These are phyloP conservation scores for Lutjanus campechanus DNA, from an alignment of 2,797 vertebrate species.

Conservation along the genomic window DNA sequence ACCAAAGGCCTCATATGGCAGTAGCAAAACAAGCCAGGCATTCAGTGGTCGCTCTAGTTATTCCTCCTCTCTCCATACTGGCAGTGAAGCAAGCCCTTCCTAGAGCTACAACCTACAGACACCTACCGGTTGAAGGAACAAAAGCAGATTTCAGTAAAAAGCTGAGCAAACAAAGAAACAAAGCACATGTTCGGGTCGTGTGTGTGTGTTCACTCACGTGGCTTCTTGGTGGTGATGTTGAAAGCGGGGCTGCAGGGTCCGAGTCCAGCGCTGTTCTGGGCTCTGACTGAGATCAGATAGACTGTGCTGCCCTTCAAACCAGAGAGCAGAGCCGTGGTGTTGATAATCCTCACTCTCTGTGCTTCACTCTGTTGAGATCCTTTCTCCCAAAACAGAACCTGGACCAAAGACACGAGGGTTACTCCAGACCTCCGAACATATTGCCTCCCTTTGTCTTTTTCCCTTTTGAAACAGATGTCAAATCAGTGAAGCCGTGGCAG, in stretches of 20 bases:
- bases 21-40: too few species aligned
- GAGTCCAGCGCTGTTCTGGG: slow-evolving; percentile 83
- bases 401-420: slow-evolving; percentile 40
- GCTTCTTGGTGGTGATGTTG: slow-evolving; percentile 84
- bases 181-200: neutral
- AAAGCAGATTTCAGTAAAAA: neutral
- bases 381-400: slow-evolving; percentile 82
- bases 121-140: neutral
- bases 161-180: neutral
- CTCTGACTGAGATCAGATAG: slow-evolving; percentile 82
- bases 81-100: neutral
- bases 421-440: neutral
- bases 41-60: neutral
- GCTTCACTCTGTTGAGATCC: slow-evolving; percentile 67
- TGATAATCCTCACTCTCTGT: slow-evolving; percentile 65
- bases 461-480: neutral
- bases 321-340: slow-evolving; percentile 72
- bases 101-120: neutral
- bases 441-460: neutral
- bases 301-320: slow-evolving; percentile 80
- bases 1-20: too few species aligned
- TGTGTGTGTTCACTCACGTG: slow-evolving; percentile 74
- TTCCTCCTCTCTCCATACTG: neutral
- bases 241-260: slow-evolving; percentile 77
- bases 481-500: neutral